phyloP scores from a whole-genome alignment of 2,888 invertebrate species.

The Drosophila acutilabella region DNA sequence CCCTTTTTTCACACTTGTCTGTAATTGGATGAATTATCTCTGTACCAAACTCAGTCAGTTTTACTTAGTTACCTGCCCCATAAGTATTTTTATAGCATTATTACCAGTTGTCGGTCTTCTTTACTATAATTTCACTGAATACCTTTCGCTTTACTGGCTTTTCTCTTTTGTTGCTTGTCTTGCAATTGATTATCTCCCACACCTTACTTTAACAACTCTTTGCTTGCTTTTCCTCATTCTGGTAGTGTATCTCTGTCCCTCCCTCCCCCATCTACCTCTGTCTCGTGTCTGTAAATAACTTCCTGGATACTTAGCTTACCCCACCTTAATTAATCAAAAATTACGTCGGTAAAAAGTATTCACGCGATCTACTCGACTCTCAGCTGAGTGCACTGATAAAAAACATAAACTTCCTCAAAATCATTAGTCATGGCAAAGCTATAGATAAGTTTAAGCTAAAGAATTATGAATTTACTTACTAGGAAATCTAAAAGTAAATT shows the following conservation, averaged over 20 bases:
- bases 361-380: conserved; percentile 59
- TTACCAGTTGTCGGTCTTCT: not conserved
- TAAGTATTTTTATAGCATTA: not conserved
- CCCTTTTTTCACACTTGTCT: not conserved
- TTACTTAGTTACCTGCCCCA: not conserved
- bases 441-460: conserved; percentile 43
- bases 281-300: conserved; percentile 56
- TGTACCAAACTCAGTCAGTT: not conserved
- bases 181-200: conserved; percentile 59
- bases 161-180: conserved; percentile 38
- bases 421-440: conserved; percentile 57
- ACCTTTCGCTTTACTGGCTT: conserved; percentile 17
- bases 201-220: conserved; percentile 15
- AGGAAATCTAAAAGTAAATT: conserved; percentile 26
- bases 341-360: conserved; percentile 47
- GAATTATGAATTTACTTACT: conserved; percentile 27
- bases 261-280: not conserved
- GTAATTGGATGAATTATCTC: not conserved
- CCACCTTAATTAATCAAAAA: conserved; percentile 65
- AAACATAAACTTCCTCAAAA: conserved; percentile 41
- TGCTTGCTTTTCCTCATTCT: conserved; percentile 45
- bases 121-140: conserved; percentile 27
- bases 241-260: conserved; percentile 10
- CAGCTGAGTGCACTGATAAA: conserved; percentile 41
- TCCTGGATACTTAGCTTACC: conserved; percentile 60